Percentiles rank a stretch among this genome's conserved stretches.
phyloP scores from a whole-genome alignment of 2,797 vertebrate genomes.

The Erithacus rubecula region DNA sequence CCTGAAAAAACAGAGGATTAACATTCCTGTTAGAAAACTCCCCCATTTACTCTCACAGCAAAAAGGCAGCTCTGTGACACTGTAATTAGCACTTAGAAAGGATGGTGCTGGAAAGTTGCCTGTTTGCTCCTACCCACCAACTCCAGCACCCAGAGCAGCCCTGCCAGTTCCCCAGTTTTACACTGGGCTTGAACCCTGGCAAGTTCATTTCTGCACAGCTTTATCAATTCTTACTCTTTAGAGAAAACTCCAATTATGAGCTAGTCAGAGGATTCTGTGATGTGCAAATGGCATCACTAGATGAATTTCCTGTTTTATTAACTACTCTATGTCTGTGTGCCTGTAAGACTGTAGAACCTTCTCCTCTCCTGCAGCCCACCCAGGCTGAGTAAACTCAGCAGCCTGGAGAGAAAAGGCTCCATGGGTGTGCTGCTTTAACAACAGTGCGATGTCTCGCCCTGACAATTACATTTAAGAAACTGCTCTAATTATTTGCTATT shows the following conservation, averaged over 20 bases:
- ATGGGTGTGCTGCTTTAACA: neutral
- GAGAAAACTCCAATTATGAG: neutral
- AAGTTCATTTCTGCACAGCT: neutral
- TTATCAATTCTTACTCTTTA: neutral
- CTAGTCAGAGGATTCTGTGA: neutral
- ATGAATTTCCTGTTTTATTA: neutral
- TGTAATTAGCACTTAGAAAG: neutral
- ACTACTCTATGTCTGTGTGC: neutral
- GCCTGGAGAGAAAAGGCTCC: neutral
- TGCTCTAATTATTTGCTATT: neutral
- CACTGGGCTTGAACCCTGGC: neutral
- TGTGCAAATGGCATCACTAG: neutral
- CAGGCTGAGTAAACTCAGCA: neutral
- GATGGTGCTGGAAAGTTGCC: neutral
- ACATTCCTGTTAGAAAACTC: neutral
- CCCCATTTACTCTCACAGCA: neutral
- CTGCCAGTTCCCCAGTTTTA: neutral
- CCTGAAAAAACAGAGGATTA: slow-evolving; percentile 33
- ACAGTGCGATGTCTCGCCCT: neutral
- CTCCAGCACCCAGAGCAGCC: neutral
- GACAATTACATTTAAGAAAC: neutral
- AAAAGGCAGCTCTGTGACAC: neutral
- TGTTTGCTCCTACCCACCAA: neutral
- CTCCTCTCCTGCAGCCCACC: neutral
- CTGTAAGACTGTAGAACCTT: neutral